Evolutionary conservation across 2,797 vertebrate genomes (phyloP), one percentile per base, ranked within the genome.

Genomic region (Enteromius viviparus): DNA sequence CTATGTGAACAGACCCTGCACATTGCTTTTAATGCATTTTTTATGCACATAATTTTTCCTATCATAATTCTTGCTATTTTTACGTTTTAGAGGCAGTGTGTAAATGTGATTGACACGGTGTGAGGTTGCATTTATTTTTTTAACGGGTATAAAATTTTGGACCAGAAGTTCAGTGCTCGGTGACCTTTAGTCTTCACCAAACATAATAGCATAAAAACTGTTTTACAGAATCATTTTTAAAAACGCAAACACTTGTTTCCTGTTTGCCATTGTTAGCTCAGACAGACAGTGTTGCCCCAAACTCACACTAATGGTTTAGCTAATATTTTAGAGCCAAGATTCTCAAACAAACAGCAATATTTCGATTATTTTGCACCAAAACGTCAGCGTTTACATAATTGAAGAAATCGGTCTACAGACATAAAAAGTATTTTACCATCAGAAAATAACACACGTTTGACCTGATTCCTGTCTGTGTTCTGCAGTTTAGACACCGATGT

Each of bases 401-500:
- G 66, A 23, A 21, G 19, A 32, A 34, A 12, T 34, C 15, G 19
- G 45, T 32, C 49, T 9, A 8, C 29, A n/a, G 12, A 11, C 26
- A 21, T 32, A 51, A 32, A 21, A 65, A 71, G 23, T 49, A 34
- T 34, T 72, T 72, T 51, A 37, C 12, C 32, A 23, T 23, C 15
- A 3, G 37, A 15, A 37, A 55, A 75, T 58, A 29, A 21, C 29
- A n/a, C 23, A 0, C 2, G 3, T 40, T 64, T 49, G 37, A 74
- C n/a, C 8, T 1, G 7, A 23, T 37, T 42, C 64, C 69, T 37
- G 23, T 49, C 65, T 66, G 45, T 4, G 10, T 45, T 62, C 53
- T 87, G 47, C 87, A 99, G 97, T 90, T 94, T 98, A 91, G 97
- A 97, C 85, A 93, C 96, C 85, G 96, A 97, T 88, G 95, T 96